Base-by-base conservation (phyloP, 2,797 vertebrate species). In the Podarcis siculus region DNA sequence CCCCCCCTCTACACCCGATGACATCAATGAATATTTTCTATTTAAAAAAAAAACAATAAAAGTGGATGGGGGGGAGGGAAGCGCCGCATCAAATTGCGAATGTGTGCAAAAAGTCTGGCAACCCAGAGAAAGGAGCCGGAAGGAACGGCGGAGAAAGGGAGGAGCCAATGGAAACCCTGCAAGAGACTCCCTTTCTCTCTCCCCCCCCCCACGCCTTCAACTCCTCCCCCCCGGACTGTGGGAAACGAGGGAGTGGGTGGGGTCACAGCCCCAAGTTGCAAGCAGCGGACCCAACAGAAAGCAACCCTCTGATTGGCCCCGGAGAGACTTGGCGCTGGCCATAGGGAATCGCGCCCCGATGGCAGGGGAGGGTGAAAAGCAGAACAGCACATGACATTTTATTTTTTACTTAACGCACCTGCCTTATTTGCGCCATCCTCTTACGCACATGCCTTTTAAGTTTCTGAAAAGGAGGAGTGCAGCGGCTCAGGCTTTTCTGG, bases 221-320 rank as follows among this genome's bases (percentile, higher is more conserved):
- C 49, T 9, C 30, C 23, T 19, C 39, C 39, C 27, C 72, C 45
- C 27, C 37, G 1, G 45, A 87, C 37, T 55, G 35, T 75, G 85
- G 42, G 85, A 87, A 90, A 42, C 25, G 0, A n/a, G 37, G 66
- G 75, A 61, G 89, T 71, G 89, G 37, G 81, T 8, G 85, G 81
- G 19, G 39, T n/a, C 71, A n/a, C 27, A n/a, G 39, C 58, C 81
- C 61, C 83, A 25, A n/a, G 17, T n/a, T 32, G 61, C 8, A 6
- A 55, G 79, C 61, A n/a, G 71, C 78, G 13, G 73, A 39, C 42
- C 61, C 76, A 84, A 87, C 71, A 77, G 69, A 77, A 69, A 75
- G 86, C 71, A 21, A 39, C 9, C 42, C 19, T 2, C 61, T 35
- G 71, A 85, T 87, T 90, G 89, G 86, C 42, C 35, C 42, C 71